Base-by-base conservation (phyloP, 2,113 vertebrate genomes). In the Myrmecobius fasciatus region DNA sequence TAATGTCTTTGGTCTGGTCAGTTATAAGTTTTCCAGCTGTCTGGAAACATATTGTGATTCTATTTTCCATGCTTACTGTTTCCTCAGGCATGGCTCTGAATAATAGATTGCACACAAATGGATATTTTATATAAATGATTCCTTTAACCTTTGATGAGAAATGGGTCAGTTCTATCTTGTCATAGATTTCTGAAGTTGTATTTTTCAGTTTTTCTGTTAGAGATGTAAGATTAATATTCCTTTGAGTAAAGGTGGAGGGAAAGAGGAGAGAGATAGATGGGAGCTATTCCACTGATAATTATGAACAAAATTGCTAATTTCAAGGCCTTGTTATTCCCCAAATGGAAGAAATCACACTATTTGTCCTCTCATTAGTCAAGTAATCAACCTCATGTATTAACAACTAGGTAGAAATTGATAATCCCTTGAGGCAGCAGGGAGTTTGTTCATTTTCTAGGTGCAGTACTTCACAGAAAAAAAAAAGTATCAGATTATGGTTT, bases 1-100 rank as follows among this genome's bases (percentile, higher is more conserved):
- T 24, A 93, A 3, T 91, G 49, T 6, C 60, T 94, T 67, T 67
- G 89, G 28, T 93, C 48, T 90, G 46, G 60, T 91, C 96, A 53
- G 0, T 88, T 88, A 17, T 92, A 89, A 91, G 92, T 53, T 89
- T 91, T 49, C 93, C 90, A 92, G 46, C 26, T 83, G 89, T 48
- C 75, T 48, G 49, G 52, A 95, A 93, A 24, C 47, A 83, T 12
- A 26, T 46, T 12, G 60, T 56, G 12, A n/a, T 95, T 51, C 31
- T 52, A 67, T 3, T 91, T 95, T 95, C 92, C 22, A 91, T 52
- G 49, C 11, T 26, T 52, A 53, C 17, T 89, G 5, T 67, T 28
- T 60, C 91, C 28, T 93, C 0, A 47, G 92, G n/a, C 46, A 93
- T 31, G n/a, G 52, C n/a, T 67, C 52, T 49, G 31, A 14, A 91